Evolutionary conservation across 2,888 invertebrate genomes (phyloP), one percentile per base, ranked within the genome.

Genomic region (Chesias legatella): DNA sequence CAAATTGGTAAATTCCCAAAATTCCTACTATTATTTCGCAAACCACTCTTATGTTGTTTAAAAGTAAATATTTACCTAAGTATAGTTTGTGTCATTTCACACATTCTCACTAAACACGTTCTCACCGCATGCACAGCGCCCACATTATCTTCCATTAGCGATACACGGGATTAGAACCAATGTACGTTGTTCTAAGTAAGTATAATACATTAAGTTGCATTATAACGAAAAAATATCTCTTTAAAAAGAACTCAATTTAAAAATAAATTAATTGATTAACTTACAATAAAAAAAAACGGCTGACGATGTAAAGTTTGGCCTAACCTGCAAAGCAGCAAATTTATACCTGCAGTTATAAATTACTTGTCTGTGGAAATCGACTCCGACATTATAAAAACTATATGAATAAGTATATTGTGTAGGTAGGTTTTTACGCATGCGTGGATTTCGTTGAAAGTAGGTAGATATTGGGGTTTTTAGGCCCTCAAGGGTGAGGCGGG

Each of bases 401-500:
- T n/a, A 35, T 29, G 23, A 27, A 26, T 28, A 29, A 21, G 28
- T 17, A 35, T 39, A 10, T 39, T 22, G 7, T 7, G 29, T 8
- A 7, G 79, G 73, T 68, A 76, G 77, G 76, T 81, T 79, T 82
- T 82, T 71, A 88, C 86, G 86, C 86, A 88, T 86, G 86, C 86
- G 86, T 88, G 74, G 67, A 70, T 82, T 79, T 75, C 72, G 65
- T 61, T 59, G 72, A 83, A 84, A 80, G 79, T 83, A 79, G 76
- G 78, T 81, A 76, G 79, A 79, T 82, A 84, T 85, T 81, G 83
- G 80, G 83, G 82, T 81, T 85, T 82, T 80, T 79, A 76, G 83
- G 73, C 63, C 71, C 75, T 59, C 52, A 58, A 68, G 71, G 67
- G 63, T 51, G 68, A 63, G 63, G 58, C 43, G 34, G 47, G 50